A percentile compares a stretch with the other conserved stretches of the same genome.
phyloP scores from a whole-genome alignment of 2,113 vertebrate species.

The Sakesphorus luctuosus region DNA sequence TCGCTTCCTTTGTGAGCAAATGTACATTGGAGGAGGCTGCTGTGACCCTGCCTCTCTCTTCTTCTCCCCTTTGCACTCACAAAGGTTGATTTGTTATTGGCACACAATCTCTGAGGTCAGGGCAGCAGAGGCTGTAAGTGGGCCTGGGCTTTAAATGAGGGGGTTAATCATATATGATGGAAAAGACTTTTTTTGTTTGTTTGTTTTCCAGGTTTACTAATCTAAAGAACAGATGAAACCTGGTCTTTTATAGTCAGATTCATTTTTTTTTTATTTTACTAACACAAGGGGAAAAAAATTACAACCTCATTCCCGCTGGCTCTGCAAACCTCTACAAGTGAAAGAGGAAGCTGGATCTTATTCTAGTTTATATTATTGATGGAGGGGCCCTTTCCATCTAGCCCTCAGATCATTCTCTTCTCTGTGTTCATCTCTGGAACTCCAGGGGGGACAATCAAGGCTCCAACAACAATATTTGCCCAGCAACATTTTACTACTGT shows the following conservation, averaged over 20 bases:
- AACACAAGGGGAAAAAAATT: background rate
- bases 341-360: background rate
- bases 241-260: background rate
- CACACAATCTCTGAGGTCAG: background rate
- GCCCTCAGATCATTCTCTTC: background rate
- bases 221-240: background rate
- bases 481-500: background rate
- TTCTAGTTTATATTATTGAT: background rate
- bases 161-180: background rate
- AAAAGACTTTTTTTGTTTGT: background rate
- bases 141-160: background rate
- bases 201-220: background rate
- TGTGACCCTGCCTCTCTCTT: background rate
- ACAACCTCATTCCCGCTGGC: background rate
- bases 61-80: background rate
- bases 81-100: background rate
- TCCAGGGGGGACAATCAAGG: background rate
- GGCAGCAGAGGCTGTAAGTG: background rate
- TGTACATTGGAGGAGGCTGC: background rate
- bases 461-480: background rate
- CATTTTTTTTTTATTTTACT: constrained; percentile 14
- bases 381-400: background rate
- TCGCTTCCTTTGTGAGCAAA: background rate
- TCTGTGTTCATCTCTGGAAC: background rate
- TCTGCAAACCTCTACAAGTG: background rate